Percentiles rank a stretch among this genome's conserved stretches.
These are phyloP conservation scores for Andricus curvator DNA, from an alignment of 2,888 invertebrate genomes.

Conservation along the genomic window DNA sequence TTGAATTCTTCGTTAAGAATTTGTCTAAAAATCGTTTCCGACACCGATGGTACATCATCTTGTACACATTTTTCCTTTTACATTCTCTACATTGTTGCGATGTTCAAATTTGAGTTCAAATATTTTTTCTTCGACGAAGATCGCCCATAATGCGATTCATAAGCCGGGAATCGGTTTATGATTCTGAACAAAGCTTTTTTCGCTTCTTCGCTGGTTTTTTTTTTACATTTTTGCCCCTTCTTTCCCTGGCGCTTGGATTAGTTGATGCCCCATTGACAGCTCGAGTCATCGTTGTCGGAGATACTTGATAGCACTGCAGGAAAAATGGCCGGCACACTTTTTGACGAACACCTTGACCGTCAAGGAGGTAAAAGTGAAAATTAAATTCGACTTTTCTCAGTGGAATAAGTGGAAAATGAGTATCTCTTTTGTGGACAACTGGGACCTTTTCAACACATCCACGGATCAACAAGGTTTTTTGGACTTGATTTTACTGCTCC, in stretches of 20 bases:
- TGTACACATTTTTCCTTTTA: not conserved
- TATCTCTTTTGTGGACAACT: not conserved
- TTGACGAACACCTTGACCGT: not conserved
- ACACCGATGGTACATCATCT: not conserved
- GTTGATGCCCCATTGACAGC: not conserved
- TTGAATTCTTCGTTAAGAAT: constrained; percentile 36
- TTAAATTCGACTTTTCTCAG: not conserved
- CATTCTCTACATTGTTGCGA: not conserved
- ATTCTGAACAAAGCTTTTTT: not conserved
- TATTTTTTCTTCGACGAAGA: constrained; percentile 31
- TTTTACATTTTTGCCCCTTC: not conserved
- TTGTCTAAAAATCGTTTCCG: constrained; percentile 23
- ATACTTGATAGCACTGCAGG: not conserved
- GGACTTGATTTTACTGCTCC: not conserved
- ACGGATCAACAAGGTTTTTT: not conserved
- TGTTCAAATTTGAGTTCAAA: not conserved
- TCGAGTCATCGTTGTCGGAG: not conserved
- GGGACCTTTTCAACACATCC: not conserved
- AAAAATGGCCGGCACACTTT: not conserved
- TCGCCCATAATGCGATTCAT: constrained; percentile 21
- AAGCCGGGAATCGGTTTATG: not conserved
- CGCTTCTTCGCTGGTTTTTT: not conserved
- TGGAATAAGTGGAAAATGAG: not conserved
- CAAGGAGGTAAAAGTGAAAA: not conserved
- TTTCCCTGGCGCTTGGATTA: not conserved